phyloP scores from a whole-genome alignment of 2,113 vertebrate species.

The Rhegmatorhina hoffmannsi region DNA sequence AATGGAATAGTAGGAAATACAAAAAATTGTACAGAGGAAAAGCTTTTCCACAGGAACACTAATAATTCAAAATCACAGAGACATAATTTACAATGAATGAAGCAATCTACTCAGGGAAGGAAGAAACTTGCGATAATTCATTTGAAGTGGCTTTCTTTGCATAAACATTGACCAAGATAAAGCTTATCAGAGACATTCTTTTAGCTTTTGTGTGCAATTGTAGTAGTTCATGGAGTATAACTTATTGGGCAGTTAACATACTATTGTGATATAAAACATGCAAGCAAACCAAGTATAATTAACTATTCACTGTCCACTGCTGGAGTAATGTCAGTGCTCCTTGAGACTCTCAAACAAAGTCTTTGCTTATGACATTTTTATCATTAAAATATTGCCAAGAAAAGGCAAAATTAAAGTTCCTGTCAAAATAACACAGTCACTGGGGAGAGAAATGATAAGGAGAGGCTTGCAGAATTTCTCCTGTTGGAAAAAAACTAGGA shows the following conservation, averaged over 20 bases:
- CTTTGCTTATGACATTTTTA: background rate
- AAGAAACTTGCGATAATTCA: slow-evolving; percentile 27
- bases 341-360: background rate
- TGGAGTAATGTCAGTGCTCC: background rate
- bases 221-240: background rate
- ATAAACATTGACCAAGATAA: slow-evolving; percentile 40
- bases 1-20: background rate
- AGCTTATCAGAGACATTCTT: slow-evolving; percentile 35
- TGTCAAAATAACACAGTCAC: background rate
- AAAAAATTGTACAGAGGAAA: background rate
- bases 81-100: background rate
- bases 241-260: background rate
- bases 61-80: background rate
- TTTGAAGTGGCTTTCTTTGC: slow-evolving; percentile 17
- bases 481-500: background rate
- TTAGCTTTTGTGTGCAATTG: background rate
- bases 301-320: background rate
- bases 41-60: background rate
- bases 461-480: background rate
- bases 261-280: background rate
- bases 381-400: background rate
- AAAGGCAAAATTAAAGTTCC: background rate
- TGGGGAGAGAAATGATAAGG: background rate
- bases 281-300: background rate
- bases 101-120: background rate